These are phyloP conservation scores for Euclidia mi DNA, from an alignment of 2,888 invertebrate genomes.

Conservation along the genomic window DNA sequence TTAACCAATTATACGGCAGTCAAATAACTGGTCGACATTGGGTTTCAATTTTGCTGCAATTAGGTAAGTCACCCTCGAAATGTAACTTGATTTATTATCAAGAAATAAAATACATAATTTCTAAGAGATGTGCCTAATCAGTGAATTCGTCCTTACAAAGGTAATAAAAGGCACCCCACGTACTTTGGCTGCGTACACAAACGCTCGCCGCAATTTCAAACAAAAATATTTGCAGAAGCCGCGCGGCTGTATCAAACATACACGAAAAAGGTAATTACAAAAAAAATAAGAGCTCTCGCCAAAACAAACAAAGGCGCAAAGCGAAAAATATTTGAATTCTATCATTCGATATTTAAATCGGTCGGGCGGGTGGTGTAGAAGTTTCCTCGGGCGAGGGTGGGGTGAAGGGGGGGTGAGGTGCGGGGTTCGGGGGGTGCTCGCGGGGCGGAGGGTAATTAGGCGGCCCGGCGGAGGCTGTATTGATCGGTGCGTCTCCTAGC, in stretches of 20 bases:
- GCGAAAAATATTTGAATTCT: slow-evolving; percentile 85
- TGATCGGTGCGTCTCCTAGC: slow-evolving; percentile 88
- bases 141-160: slow-evolving; percentile 29
- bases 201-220: slow-evolving; percentile 30
- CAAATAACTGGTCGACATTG: background rate
- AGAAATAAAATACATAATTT: slow-evolving; percentile 5
- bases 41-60: slow-evolving; percentile 3
- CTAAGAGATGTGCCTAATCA: slow-evolving; percentile 22
- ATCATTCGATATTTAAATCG: slow-evolving; percentile 89
- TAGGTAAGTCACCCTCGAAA: slow-evolving; percentile 1
- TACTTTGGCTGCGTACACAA: slow-evolving; percentile 15
- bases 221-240: slow-evolving; percentile 39
- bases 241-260: slow-evolving; percentile 22
- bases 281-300: slow-evolving; percentile 64
- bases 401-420: slow-evolving; percentile 44
- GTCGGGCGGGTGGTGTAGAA: slow-evolving; percentile 76
- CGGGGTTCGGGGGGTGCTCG: slow-evolving; percentile 52
- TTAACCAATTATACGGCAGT: no score
- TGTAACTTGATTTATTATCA: slow-evolving; percentile 10
- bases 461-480: slow-evolving; percentile 90
- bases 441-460: slow-evolving; percentile 83
- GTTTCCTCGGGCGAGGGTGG: slow-evolving; percentile 70
- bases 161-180: slow-evolving; percentile 31
- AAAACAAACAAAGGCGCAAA: slow-evolving; percentile 82
- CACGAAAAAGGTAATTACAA: slow-evolving; percentile 56